Evolutionary conservation across 2,113 vertebrate species (phyloP), one percentile per base, ranked within the genome.

Genomic region (Garra rufa): DNA sequence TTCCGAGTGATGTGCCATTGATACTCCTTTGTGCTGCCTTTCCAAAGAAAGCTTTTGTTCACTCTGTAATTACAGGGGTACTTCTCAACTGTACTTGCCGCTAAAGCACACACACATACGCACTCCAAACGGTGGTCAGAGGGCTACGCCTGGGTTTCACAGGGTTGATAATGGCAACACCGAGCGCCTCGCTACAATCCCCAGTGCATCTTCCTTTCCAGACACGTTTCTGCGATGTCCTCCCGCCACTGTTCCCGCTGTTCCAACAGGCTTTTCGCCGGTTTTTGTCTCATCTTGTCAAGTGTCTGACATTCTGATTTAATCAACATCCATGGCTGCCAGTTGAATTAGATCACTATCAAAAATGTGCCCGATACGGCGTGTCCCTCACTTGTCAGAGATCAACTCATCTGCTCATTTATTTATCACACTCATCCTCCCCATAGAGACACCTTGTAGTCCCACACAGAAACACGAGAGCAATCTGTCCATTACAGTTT

Each of bases 311-410:
- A 90, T 92, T 93, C 93, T 92, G 94, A 95, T 94, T 93, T 94
- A 93, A 95, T 95, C 94, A 95, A 94, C 93, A 94, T 94, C 92
- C 93, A 87, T 87, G 90, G 89, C 93, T 94, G 93, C 94, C 93
- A 94, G 90, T 93, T 91, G 92, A 95, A 95, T 95, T 93, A 95
- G 94, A 95, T 94, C 93, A 86, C 91, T 93, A 94, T 95, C 94
- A 94, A 93, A 95, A 95, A 94, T 92, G 94, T 91, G 93, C 90
- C 83, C 89, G 91, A 92, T 93, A 93, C 89, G 82, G 89, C 89
- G 67, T 88, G 93, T 94, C 93, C 92, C 93, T 94, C 93, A 93
- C 92, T 94, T 94, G 93, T 94, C 94, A 93, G 89, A 90, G 88
- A 91, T 91, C 86, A 92, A 91, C 91, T 94, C 92, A 86, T 94